Evolutionary conservation across 1,140 invertebrate genomes (phyloP).

Genomic region (Neodiprion lecontei): DNA sequence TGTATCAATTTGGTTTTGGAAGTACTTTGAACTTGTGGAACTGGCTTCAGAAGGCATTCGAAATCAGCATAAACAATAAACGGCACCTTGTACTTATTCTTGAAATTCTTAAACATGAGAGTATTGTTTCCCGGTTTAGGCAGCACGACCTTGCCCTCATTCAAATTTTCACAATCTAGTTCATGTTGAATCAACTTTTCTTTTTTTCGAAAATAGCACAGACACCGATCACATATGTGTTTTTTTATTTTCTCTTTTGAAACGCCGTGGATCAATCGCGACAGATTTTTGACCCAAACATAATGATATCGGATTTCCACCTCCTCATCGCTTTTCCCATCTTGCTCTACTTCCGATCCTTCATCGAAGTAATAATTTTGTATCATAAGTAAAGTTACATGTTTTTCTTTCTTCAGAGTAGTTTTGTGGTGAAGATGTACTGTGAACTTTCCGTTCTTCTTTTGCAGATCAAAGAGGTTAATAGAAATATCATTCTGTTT

Average conservation of each 20-base stretch:
- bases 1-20: slow-evolving; percentile 35
- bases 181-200: slow-evolving; percentile 7
- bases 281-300: background rate
- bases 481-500: slow-evolving; percentile 23
- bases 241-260: no score
- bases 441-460: slow-evolving; percentile 21
- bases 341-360: slow-evolving; percentile 17
- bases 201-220: background rate
- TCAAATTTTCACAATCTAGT: slow-evolving; percentile 38
- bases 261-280: slow-evolving; percentile 6
- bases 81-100: slow-evolving; percentile 23
- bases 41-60: background rate
- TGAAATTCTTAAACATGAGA: slow-evolving; percentile 31
- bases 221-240: slow-evolving; percentile 28
- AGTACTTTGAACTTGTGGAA: slow-evolving; percentile 17
- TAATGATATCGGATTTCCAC: slow-evolving; percentile 31
- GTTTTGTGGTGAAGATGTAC: slow-evolving; percentile 30
- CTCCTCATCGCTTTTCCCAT: slow-evolving; percentile 11
- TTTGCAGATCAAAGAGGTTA: slow-evolving; percentile 33
- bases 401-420: slow-evolving; percentile 28
- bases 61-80: slow-evolving; percentile 33
- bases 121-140: slow-evolving; percentile 18
- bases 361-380: slow-evolving; percentile 34
- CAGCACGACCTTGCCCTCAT: slow-evolving; percentile 27
- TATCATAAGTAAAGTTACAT: slow-evolving; percentile 39